Evolutionary conservation across 2,113 vertebrate species (phyloP).

Genomic region (Platanista minor): DNA sequence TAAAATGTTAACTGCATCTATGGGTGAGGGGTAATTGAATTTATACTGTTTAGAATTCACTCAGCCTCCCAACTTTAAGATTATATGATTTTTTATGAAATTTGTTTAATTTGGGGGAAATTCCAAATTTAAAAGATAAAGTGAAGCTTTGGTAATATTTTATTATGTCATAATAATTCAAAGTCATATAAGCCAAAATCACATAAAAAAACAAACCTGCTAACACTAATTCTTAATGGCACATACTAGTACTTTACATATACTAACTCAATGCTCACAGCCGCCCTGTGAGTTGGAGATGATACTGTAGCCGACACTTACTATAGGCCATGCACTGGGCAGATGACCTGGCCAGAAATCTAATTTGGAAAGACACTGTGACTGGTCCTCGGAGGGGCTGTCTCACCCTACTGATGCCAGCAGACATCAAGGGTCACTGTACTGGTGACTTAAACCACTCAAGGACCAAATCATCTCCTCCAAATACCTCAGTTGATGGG

Average conservation of each 20-base stretch:
- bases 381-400: not conserved
- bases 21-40: not conserved
- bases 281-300: not conserved
- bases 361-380: not conserved
- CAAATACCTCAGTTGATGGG: not conserved
- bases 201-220: not conserved
- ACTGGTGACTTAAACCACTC: not conserved
- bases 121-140: slow-evolving; percentile 20
- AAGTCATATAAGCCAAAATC: not conserved
- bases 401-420: not conserved
- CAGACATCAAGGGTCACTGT: not conserved
- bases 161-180: not conserved
- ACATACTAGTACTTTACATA: not conserved
- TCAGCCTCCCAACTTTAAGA: not conserved
- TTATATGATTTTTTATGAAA: not conserved
- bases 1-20: not conserved
- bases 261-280: not conserved
- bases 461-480: not conserved
- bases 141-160: not conserved
- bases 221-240: not conserved
- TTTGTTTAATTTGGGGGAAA: not conserved
- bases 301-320: not conserved
- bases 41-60: not conserved
- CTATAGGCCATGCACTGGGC: not conserved
- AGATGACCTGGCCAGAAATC: not conserved